phyloP scores from a whole-genome alignment of 2,113 vertebrate species.

The Gymnogyps californianus region DNA sequence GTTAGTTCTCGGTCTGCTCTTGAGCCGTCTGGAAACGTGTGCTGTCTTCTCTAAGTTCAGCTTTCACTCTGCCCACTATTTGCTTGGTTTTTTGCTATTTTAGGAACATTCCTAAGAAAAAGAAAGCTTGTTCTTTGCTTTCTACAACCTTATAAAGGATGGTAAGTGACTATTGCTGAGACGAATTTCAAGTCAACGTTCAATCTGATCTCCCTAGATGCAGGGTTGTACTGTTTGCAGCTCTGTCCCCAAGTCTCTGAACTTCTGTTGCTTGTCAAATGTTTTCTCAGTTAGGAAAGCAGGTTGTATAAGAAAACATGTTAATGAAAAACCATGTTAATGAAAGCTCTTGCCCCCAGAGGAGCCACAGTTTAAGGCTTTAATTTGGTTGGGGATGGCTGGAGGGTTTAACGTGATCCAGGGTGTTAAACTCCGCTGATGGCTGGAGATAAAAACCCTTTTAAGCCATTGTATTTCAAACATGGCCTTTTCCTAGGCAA shows the following conservation, averaged over 20 bases:
- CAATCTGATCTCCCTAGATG: background rate
- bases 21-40: background rate
- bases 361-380: background rate
- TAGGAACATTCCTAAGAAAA: background rate
- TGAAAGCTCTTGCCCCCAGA: background rate
- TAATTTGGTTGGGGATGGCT: background rate
- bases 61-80: background rate
- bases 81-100: background rate
- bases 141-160: background rate
- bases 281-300: background rate
- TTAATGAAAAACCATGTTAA: constrained; percentile 37
- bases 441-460: background rate
- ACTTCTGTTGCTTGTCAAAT: background rate
- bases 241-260: background rate
- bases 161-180: background rate
- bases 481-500: background rate
- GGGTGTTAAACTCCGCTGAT: background rate
- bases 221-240: background rate
- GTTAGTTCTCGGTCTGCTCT: background rate
- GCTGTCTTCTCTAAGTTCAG: background rate
- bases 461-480: background rate
- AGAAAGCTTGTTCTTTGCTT: background rate
- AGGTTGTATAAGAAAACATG: background rate
- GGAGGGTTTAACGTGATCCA: background rate
- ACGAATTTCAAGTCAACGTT: background rate